Evolutionary conservation across 2,888 invertebrate species (phyloP).

Genomic region (Pycnomerus fuliginosus): DNA sequence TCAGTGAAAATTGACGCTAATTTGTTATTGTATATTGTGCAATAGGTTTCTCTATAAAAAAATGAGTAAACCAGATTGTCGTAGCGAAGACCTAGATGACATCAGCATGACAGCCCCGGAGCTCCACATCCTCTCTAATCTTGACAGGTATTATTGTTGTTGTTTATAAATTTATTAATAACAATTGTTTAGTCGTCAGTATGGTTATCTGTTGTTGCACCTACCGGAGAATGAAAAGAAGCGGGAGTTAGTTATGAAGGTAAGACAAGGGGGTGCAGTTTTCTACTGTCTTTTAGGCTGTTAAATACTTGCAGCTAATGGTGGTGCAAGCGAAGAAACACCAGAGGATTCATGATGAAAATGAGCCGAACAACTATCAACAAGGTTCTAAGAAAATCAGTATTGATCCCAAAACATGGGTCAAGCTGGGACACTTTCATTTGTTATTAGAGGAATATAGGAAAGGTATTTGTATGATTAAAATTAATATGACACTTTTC

Average conservation of each 20-base stretch:
- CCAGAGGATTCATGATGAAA: conserved; percentile 51
- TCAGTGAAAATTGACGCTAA: not conserved
- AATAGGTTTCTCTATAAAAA: conserved; percentile 18
- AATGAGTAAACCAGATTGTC: conserved; percentile 45
- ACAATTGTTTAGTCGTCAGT: conserved; percentile 73
- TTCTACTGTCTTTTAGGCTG: conserved; percentile 61
- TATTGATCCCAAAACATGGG: conserved; percentile 88
- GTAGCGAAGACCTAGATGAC: conserved; percentile 44
- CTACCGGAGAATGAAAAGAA: conserved; percentile 79
- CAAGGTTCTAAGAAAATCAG: conserved; percentile 63
- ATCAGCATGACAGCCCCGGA: conserved; percentile 70
- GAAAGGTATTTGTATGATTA: conserved; percentile 68
- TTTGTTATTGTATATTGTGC: not conserved
- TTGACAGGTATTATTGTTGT: conserved; percentile 69
- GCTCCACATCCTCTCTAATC: conserved; percentile 80
- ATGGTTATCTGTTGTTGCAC: conserved; percentile 84
- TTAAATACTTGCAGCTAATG: conserved; percentile 83
- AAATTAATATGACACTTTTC: conserved; percentile 1
- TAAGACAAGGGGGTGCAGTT: conserved; percentile 36
- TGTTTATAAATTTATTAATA: conserved; percentile 8
- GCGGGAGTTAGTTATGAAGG: conserved; percentile 77
- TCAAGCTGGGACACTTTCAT: conserved; percentile 94
- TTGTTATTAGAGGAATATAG: conserved; percentile 88
- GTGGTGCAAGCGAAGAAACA: conserved; percentile 74
- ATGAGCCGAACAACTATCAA: conserved; percentile 44